Percentiles rank a stretch among this genome's conserved stretches.
Conservation (phyloP, 2,113 vertebrate genomes). For the Datnioides undecimradiatus region DNA sequence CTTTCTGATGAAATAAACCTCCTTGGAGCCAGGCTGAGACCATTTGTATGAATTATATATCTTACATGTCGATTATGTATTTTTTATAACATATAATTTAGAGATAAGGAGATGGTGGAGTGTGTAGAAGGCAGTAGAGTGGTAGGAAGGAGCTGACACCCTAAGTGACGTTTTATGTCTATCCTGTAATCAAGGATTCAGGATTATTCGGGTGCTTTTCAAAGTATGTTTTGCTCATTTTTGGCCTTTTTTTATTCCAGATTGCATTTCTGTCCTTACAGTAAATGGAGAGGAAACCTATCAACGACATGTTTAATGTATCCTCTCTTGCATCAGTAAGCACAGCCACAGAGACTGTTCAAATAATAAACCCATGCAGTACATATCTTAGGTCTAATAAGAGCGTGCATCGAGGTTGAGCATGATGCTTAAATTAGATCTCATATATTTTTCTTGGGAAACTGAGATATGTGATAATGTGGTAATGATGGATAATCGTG, state of each 20-base stretch:
- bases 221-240: constrained; percentile 23
- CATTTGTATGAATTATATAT: constrained; percentile 65
- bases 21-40: constrained; percentile 16
- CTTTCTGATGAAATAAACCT: constrained; percentile 27
- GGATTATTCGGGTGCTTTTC: constrained; percentile 6
- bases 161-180: constrained; percentile 69
- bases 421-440: constrained; percentile 13
- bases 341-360: constrained; percentile 2
- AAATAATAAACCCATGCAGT: constrained; percentile 4
- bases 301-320: constrained; percentile 10
- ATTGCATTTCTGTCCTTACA: background rate
- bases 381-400: constrained; percentile 14
- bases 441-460: constrained; percentile 27
- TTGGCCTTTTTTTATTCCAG: constrained; percentile 12
- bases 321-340: constrained; percentile 15
- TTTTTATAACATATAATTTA: constrained; percentile 48
- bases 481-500: constrained; percentile 33
- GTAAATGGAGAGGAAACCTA: constrained; percentile 22
- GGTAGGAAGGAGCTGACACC: constrained; percentile 32
- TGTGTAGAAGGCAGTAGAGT: constrained; percentile 22
- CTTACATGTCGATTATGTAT: constrained; percentile 58
- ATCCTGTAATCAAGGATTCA: constrained; percentile 36
- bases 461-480: constrained; percentile 10
- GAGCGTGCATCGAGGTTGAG: background rate
- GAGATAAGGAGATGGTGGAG: constrained; percentile 32